Conservation (phyloP, 2,888 invertebrate genomes). For the Chloromyia formosa region DNA sequence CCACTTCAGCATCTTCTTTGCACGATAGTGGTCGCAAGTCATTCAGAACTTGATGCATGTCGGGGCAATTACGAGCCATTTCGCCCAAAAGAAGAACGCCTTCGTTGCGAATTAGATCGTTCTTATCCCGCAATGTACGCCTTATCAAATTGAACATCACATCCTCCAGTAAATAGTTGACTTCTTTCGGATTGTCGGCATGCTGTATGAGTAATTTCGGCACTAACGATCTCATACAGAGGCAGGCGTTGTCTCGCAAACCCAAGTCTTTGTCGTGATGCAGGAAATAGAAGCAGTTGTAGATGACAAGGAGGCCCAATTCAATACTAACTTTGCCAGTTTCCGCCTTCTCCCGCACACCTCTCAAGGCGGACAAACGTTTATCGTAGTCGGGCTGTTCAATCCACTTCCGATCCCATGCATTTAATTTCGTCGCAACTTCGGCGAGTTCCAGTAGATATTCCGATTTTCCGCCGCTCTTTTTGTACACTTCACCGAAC, state of each 20-base stretch:
- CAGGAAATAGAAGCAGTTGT: conserved; percentile 84
- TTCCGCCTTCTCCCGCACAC: conserved; percentile 69
- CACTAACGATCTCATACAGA: conserved; percentile 76
- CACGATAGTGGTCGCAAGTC: conserved; percentile 76
- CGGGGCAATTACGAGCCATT: conserved; percentile 76
- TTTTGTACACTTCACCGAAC: conserved; percentile 68
- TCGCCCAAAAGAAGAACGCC: conserved; percentile 81
- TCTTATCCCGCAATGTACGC: conserved; percentile 74
- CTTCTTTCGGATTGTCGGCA: conserved; percentile 66
- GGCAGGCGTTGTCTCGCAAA: conserved; percentile 78
- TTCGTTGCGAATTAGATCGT: conserved; percentile 79
- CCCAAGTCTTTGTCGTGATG: conserved; percentile 84
- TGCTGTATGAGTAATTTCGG: conserved; percentile 71
- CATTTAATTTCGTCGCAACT: conserved; percentile 77
- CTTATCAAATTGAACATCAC: conserved; percentile 79
- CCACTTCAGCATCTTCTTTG: conserved; percentile 81
- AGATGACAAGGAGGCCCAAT: conserved; percentile 76
- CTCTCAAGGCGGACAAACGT: conserved; percentile 80
- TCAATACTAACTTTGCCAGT: conserved; percentile 64
- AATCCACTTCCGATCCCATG: conserved; percentile 87
- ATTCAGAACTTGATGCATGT: conserved; percentile 74
- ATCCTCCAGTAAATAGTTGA: conserved; percentile 75
- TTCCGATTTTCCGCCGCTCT: conserved; percentile 56
- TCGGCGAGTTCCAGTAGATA: conserved; percentile 63
- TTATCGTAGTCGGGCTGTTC: conserved; percentile 92